Evolutionary conservation across 2,113 vertebrate species (phyloP).

Genomic region (Oryzias melastigma): DNA sequence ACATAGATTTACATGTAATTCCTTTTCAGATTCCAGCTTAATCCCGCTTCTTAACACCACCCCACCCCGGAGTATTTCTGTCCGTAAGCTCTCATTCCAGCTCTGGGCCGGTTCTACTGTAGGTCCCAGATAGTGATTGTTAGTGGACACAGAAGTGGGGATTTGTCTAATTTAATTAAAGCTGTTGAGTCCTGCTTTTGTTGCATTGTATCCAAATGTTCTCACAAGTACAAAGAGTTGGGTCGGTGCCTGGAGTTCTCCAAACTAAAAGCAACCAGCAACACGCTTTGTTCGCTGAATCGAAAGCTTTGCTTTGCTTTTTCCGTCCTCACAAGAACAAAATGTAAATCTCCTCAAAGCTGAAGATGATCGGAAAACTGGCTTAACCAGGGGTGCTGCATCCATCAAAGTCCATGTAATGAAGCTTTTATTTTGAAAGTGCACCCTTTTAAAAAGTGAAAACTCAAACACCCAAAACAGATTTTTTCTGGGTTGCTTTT

Average conservation of each 20-base stretch:
- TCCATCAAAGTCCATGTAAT: constrained; percentile 13
- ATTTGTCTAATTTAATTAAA: constrained; percentile 62
- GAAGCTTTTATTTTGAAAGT: no score
- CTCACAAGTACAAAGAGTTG: constrained; percentile 7
- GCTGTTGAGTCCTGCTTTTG: constrained; percentile 18
- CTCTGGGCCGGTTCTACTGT: constrained; percentile 30
- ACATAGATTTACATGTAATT: constrained; percentile 60
- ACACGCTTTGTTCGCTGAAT: constrained; percentile 13
- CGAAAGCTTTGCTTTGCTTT: constrained; percentile 8
- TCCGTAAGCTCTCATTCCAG: constrained; percentile 54
- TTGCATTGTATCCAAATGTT: constrained; percentile 24
- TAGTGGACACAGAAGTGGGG: constrained; percentile 55
- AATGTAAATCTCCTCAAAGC: constrained; percentile 1
- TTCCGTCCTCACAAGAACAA: neutral
- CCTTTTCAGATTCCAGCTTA: constrained; percentile 55
- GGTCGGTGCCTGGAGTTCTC: constrained; percentile 10
- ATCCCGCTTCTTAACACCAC: constrained; percentile 59
- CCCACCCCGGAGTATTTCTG: constrained; percentile 45
- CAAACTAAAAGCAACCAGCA: constrained; percentile 2
- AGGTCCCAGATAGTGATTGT: constrained; percentile 56
- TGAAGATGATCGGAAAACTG: constrained; percentile 16
- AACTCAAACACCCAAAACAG: no score
- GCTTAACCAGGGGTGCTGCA: constrained; percentile 12
- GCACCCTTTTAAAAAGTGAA: no score
- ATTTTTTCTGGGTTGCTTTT: no score